Evolutionary conservation across 1,140 invertebrate species (phyloP), one percentile per base, ranked within the genome.

Genomic region (Xylocopa sonorina): DNA sequence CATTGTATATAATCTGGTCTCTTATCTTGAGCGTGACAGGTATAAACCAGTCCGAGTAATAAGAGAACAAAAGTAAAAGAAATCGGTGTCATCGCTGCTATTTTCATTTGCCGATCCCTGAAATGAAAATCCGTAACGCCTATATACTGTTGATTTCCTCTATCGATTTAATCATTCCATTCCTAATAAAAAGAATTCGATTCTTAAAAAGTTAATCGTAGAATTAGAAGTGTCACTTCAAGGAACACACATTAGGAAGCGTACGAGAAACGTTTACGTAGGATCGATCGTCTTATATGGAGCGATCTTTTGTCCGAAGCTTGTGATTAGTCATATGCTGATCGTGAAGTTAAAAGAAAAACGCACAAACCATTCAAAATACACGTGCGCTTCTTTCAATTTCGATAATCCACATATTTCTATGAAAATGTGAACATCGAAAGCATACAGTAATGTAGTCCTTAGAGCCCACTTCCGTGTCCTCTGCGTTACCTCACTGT

Each of bases 71-170:
- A 21, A 73, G 16, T 50, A 4, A 51, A 10, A 24, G 53, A 73
- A 29, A 73, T 78, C 18, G 64, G 29, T 48, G 74, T 62, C 83
- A 75, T 85, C 24, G 34, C 68, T 76, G 34, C 38, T 68, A 62
- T 51, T 80, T 60, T 50, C 24, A 14, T 10, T 66, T 27, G 58
- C 51, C 41, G 32, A 80, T 2, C 34, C 58, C 71, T 84, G 32
- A 0, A 34, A 74, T 38, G 2, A 66, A 51, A 79, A 83, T n/a
- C n/a, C 12, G 0, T 18, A 43, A 24, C 1, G 32, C 16, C 16
- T 32, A 16, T 21, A 50, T 53, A 3, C 21, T n/a, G 34, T 62
- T 27, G 43, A 50, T 34, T 18, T n/a, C 3, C 32, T 12, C n/a
- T 14, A 10, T 27, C 27, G 9, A 64, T 46, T 18, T 29, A 0